These are phyloP conservation scores for Notocelia uddmanniana DNA, from an alignment of 2,888 invertebrate species.

Conservation along the genomic window DNA sequence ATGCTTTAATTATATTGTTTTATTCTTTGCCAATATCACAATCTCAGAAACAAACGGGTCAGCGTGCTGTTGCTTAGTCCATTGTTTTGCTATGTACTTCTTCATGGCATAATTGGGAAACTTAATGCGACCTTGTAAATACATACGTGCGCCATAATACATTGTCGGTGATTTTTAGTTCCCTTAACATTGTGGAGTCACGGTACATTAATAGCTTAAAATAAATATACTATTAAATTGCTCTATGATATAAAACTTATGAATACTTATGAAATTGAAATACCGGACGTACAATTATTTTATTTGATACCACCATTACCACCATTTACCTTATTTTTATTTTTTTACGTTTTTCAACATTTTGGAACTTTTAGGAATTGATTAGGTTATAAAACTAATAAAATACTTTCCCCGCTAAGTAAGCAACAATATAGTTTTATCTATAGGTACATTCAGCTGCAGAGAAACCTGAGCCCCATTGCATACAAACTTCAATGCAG, in stretches of 20 bases:
- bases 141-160: neutral
- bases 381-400: too few relatives aligned
- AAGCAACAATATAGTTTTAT: too few relatives aligned
- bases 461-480: too few relatives aligned
- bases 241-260: neutral
- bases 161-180: neutral
- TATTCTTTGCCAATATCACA: constrained; percentile 48
- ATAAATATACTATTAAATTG: neutral
- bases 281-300: too few relatives aligned
- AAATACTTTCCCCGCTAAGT: too few relatives aligned
- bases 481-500: too few relatives aligned
- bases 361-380: too few relatives aligned
- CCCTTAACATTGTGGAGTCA: neutral
- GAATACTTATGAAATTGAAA: too few relatives aligned
- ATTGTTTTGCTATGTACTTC: constrained; percentile 34
- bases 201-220: neutral
- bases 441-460: too few relatives aligned
- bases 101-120: constrained; percentile 1
- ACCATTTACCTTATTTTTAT: too few relatives aligned
- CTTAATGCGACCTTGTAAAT: neutral
- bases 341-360: too few relatives aligned
- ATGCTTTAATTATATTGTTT: constrained; percentile 65
- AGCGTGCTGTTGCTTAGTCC: constrained; percentile 10
- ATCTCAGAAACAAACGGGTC: constrained; percentile 22
- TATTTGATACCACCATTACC: too few relatives aligned